Base-by-base conservation (phyloP, 1,140 invertebrate species). In the Dreissena polymorpha region DNA sequence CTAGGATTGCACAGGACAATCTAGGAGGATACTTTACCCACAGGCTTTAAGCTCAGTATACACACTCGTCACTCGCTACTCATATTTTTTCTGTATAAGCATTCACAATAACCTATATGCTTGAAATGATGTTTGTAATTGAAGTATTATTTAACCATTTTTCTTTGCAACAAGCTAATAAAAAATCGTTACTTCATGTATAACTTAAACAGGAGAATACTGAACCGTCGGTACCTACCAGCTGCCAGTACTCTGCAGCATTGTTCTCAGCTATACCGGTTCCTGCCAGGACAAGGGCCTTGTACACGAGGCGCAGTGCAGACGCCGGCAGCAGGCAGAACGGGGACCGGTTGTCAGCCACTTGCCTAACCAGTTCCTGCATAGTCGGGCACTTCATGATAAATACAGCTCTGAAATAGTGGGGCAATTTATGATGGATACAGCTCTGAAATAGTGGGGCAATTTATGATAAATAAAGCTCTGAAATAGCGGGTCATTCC, bases 201-300 rank as follows among this genome's bases (percentile, higher is more conserved):
- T 39, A 39, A 39, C 2, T 39, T 39, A 39, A 39, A 39, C 39
- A 39, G 3, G 8, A 39, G 39, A 39, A 39, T 39, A 39, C 8
- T 5, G 8, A 39, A 39, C 39, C 39, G 2, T 39, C 2, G 2
- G 39, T 39, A 39, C 89, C 79, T 88, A 93, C 92, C 84, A 91
- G 86, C 85, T 91, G 86, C 91, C 91, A 93, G 75, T 92, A 93
- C 65, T 91, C 86, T 27, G 90, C 88, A 71, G 90, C 87, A 51
- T 86, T 86, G 16, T 76, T 74, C 10, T 81, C 70, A 8, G 89
- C 85, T 3, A 90, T 88, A 10, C 91, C 91, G 27, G 91, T 89
- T 13, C 92, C 92, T 60, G 93, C 93, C 75, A 93, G 80, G 5
- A 94, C 92, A 39, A 94, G 87, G 50, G 91, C 91, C 83, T 93